Evolutionary conservation across 2,797 vertebrate genomes (phyloP), one percentile per base, ranked within the genome.

Genomic region (Diceros bicornis): DNA sequence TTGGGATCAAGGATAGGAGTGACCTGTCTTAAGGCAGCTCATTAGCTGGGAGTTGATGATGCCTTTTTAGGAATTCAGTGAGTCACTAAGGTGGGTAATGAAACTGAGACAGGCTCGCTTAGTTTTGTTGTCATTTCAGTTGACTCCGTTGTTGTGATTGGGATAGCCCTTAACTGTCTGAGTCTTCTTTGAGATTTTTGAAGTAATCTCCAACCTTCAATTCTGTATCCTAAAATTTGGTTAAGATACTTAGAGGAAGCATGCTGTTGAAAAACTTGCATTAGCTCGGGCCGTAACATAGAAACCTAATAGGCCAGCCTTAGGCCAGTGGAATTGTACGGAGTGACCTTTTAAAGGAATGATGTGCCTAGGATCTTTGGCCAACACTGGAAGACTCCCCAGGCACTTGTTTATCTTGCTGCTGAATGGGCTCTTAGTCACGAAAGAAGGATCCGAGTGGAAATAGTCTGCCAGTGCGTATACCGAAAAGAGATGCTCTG

Each of bases 91-190:
- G 50, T 87, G 20, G 37, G 27, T 32, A 50, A 75, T 20, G 16
- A 94, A 88, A 91, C 34, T 75, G 57, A 72, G 72, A 44, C 93
- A 72, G 18, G 12, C 13, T 88, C 78, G 27, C 82, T 78, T 83
- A 41, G 8, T 85, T 93, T 89, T 61, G 34, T 47, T 47, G 14
- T 89, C n/a, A 41, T 82, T 77, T 86, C 21, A 11, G 20, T 82
- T 81, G 64, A 44, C 44, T 27, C 72, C 29, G 10, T 59, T 37
- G 21, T n/a, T 90, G 81, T 75, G 32, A 32, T 18, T 69, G 66
- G 29, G 41, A 71, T 41, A 75, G n/a, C 4, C 25, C 13, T 75
- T 90, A 82, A 44, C 27, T 72, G 13, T 41, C 41, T 94, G 59
- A 13, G 41, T 86, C 21, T 50, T 71, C 12, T 88, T 75, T 61